A percentile compares a stretch with the other conserved stretches of the same genome.
phyloP scores from a whole-genome alignment of 2,113 vertebrate species.

The Rhizomys pruinosus region DNA sequence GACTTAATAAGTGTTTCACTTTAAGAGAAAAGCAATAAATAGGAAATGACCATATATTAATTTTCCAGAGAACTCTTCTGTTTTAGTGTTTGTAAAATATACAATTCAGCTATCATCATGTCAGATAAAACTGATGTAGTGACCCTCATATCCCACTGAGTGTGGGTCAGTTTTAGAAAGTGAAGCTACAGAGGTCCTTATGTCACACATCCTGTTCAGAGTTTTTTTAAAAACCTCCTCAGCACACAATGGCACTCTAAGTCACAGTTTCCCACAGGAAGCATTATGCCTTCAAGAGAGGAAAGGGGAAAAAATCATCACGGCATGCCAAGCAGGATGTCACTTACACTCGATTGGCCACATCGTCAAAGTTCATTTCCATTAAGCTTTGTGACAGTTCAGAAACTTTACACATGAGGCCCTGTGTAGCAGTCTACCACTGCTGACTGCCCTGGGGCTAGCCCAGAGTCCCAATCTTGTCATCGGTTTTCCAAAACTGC shows the following conservation, averaged over 20 bases:
- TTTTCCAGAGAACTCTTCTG: neutral
- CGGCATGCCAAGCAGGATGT: slow-evolving; percentile 86
- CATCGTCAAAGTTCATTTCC: slow-evolving; percentile 89
- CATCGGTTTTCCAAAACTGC: slow-evolving; percentile 87
- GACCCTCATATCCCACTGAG: neutral
- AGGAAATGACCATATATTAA: neutral
- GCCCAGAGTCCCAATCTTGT: slow-evolving; percentile 90
- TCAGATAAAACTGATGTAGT: neutral
- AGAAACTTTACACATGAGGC: slow-evolving; percentile 87
- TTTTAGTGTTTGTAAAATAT: slow-evolving; percentile 34
- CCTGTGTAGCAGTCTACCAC: slow-evolving; percentile 87
- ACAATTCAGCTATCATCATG: neutral
- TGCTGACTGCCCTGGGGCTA: slow-evolving; percentile 90
- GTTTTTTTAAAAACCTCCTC: slow-evolving; percentile 75
- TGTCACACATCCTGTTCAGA: neutral
- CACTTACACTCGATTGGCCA: slow-evolving; percentile 87
- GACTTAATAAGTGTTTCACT: neutral
- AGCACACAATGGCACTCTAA: slow-evolving; percentile 73
- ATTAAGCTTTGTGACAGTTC: slow-evolving; percentile 91
- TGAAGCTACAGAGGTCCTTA: neutral
- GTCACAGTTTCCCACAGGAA: slow-evolving; percentile 85
- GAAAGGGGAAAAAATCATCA: slow-evolving; percentile 73
- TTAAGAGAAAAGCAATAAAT: neutral
- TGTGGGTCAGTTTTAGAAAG: neutral
- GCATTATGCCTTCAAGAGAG: slow-evolving; percentile 84